Conservation (phyloP, 2,888 invertebrate genomes). For the Deilephila elpenor region DNA sequence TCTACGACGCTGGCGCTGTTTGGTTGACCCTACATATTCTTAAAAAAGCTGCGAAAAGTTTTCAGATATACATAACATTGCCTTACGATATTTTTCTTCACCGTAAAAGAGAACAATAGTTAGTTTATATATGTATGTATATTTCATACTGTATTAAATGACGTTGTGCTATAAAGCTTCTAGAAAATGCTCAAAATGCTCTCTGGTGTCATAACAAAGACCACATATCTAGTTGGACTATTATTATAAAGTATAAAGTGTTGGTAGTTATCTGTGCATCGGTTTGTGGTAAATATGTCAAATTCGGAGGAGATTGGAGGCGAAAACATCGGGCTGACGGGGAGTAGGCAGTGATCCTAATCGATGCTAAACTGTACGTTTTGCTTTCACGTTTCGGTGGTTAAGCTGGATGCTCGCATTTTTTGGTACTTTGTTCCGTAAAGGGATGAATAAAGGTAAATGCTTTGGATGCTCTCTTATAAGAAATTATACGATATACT, state of each 20-base stretch:
- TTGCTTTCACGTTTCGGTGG: conserved; percentile 67
- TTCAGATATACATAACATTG: too few species aligned
- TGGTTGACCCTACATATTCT: too few species aligned
- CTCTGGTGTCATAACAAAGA: not conserved
- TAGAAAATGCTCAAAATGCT: too few species aligned
- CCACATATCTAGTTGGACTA: not conserved
- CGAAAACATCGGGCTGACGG: conserved; percentile 72
- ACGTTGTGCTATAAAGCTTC: too few species aligned
- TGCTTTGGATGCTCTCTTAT: not conserved
- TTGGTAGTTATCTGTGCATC: conserved; percentile 71
- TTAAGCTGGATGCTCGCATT: conserved; percentile 43
- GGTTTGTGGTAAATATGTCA: conserved; percentile 73
- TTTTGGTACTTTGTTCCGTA: not conserved
- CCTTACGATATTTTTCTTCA: too few species aligned
- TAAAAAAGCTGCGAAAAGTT: too few species aligned
- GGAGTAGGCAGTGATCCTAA: conserved; percentile 75
- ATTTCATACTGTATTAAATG: too few species aligned
- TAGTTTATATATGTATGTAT: too few species aligned
- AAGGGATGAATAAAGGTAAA: conserved; percentile 13
- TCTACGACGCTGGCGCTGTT: too few species aligned
- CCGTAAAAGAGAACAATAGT: too few species aligned
- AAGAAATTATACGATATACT: not conserved
- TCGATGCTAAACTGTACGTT: conserved; percentile 67
- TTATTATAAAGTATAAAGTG: not conserved
- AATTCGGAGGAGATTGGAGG: conserved; percentile 64